A percentile compares a stretch with the other conserved stretches of the same genome.
Evolutionary conservation across 2,113 vertebrate genomes (phyloP).

Genomic region (Muntiacus muntjak): DNA sequence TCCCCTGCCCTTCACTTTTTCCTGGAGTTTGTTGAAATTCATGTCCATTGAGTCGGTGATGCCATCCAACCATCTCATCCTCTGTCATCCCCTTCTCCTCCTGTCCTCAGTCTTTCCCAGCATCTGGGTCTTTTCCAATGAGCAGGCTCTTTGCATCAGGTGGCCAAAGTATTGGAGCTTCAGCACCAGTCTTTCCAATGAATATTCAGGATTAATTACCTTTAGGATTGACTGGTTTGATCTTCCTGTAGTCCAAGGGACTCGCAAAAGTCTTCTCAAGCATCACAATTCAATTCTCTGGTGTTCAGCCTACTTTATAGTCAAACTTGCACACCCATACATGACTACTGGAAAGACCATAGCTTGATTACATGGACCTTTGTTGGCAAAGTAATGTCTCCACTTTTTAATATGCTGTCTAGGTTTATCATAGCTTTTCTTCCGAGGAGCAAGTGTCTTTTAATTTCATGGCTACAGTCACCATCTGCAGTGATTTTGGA

Average conservation of each 20-base stretch:
- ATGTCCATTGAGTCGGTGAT: not conserved
- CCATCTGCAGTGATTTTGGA: not conserved
- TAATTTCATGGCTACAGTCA: not conserved
- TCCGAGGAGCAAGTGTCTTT: not conserved
- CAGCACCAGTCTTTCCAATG: not conserved
- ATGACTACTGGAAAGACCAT: not conserved
- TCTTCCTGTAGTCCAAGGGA: not conserved
- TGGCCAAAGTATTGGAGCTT: not conserved
- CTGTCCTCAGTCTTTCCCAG: not conserved
- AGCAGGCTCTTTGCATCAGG: not conserved
- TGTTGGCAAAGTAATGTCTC: not conserved
- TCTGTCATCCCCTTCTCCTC: not conserved
- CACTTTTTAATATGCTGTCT: not conserved
- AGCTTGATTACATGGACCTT: not conserved
- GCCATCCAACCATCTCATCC: not conserved
- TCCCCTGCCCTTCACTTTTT: not conserved
- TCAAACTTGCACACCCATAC: not conserved
- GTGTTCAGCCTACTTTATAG: not conserved
- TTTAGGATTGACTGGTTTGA: not conserved
- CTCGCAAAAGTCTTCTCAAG: not conserved
- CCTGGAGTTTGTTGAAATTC: not conserved
- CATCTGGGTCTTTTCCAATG: not conserved
- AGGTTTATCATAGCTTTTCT: not conserved
- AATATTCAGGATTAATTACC: not conserved
- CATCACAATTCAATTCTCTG: not conserved